Evolutionary conservation across 1,140 invertebrate species (phyloP), one percentile per base, ranked within the genome.

Genomic region (Pseudomyrmex pallidus): DNA sequence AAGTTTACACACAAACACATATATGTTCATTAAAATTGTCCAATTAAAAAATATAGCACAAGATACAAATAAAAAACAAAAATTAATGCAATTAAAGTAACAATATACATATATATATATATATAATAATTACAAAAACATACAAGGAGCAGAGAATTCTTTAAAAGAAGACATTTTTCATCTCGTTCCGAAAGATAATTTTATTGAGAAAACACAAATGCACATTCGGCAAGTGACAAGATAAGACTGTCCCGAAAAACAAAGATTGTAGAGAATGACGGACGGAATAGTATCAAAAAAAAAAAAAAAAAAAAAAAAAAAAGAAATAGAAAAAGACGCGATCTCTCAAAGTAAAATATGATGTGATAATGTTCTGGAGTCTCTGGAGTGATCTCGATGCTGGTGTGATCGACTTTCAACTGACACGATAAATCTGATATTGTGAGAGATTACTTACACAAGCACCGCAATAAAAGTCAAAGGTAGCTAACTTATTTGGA

Each of bases 241-340:
- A 82, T 82, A 82, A 82, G 59, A 52, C 17, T 56, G 22, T 74
- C 13, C 50, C 44, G 61, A 82, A 82, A 82, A 82, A 82, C 62
- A 64, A 15, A 15, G 78, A 82, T 82, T 74, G 72, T 48, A 35
- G 5, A 35, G 35, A 35, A 20, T 54, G 59, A 20, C 46, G 25
- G 46, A 78, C 35, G 35, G 35, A 82, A 22, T 44, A 17, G 13
- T 17, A 17, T 61, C 13, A 46, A 25, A 57, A 63, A n/a, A 25
- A 63, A 70, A 73, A 64, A 50, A 63, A 73, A 64, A 50, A 63
- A 46, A 25, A 57, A 63, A n/a, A 25, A 63, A 70, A 73, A 64
- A 50, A 63, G 35, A 35, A 35, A 35, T 35, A 35, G 35, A 35
- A 35, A 35, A 35, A 35, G 35, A 35, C 7, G 35, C 5, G 35